Evolutionary conservation across 1,140 invertebrate species (phyloP), one percentile per base, ranked within the genome.

Genomic region (Eurosta solidaginis): DNA sequence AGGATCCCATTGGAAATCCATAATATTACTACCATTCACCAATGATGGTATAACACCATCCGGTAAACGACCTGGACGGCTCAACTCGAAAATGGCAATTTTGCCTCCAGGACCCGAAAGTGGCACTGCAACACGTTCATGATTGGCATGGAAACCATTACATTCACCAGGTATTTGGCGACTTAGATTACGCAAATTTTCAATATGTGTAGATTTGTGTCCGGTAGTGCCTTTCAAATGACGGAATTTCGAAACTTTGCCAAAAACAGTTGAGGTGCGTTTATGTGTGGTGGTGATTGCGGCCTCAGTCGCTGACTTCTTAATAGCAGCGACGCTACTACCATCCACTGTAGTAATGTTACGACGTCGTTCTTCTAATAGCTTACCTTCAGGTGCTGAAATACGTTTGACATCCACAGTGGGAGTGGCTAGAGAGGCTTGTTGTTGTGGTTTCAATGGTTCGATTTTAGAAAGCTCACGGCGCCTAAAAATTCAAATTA

Each of bases 1-100:
- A 2, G 96, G 96, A 91, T 98, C 96, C 94, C 95, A 98, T 68
- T 93, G 91, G 88, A 97, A 98, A 89, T 98, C 96, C 91, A 96
- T 94, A 6, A 97, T 92, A 80, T 93, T 95, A 78, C 92, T 93
- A 29, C 95, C 93, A 87, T 97, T 95, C 20, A 98, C 92, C 78
- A 98, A 88, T n/a, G 94, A 92, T 29, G 95, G 95, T 82, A 94
- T 92, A 0, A 95, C 94, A 6, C 88, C 88, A 87, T 96, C 94
- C 0, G 94, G 91, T 40, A 96, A 89, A 80, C 92, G 90, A 0
- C 95, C 94, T 0, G 94, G 92, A 82, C 94, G 93, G 40, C 91
- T 92, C 63, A 97, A 88, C 89, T 97, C 95, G 78, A 97, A 91
- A 29, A 98, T 92, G 45, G 95, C 95, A 40, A 98, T 92, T 83